Conservation (phyloP, 2,888 invertebrate species). For the Operophtera brumata region DNA sequence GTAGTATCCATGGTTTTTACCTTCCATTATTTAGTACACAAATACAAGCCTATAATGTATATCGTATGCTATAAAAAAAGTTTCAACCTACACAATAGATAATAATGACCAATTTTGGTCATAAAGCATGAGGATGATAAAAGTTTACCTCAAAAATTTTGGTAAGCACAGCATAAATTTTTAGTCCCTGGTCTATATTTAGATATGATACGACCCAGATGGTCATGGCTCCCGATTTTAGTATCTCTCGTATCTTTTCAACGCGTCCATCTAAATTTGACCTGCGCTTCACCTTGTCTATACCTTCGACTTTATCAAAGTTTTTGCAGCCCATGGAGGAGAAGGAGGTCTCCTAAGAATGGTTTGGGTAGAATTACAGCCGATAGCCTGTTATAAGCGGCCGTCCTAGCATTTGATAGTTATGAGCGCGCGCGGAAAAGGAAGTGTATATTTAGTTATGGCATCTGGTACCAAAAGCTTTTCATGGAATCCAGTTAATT, state of each 20-base stretch:
- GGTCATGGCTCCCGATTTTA: constrained; percentile 76
- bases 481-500: constrained; percentile 76
- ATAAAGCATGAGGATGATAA: constrained; percentile 33
- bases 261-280: constrained; percentile 58
- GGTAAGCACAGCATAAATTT: constrained; percentile 67
- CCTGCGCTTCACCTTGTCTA: constrained; percentile 52
- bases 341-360: constrained; percentile 49
- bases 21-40: background rate
- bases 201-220: constrained; percentile 76
- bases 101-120: constrained; percentile 29
- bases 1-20: too few relatives aligned
- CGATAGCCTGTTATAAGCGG: constrained; percentile 73
- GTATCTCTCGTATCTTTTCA: constrained; percentile 72
- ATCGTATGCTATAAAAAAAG: constrained; percentile 21
- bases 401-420: constrained; percentile 73
- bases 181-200: constrained; percentile 70
- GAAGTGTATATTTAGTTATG: constrained; percentile 77
- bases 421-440: constrained; percentile 75
- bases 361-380: constrained; percentile 61
- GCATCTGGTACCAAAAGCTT: constrained; percentile 70
- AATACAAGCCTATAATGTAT: constrained; percentile 18
- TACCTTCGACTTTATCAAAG: constrained; percentile 46
- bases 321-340: constrained; percentile 44
- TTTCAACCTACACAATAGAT: constrained; percentile 26
- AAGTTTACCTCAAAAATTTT: constrained; percentile 52